Conservation (phyloP, 2,797 vertebrate genomes). For the Peromyscus attwateri region DNA sequence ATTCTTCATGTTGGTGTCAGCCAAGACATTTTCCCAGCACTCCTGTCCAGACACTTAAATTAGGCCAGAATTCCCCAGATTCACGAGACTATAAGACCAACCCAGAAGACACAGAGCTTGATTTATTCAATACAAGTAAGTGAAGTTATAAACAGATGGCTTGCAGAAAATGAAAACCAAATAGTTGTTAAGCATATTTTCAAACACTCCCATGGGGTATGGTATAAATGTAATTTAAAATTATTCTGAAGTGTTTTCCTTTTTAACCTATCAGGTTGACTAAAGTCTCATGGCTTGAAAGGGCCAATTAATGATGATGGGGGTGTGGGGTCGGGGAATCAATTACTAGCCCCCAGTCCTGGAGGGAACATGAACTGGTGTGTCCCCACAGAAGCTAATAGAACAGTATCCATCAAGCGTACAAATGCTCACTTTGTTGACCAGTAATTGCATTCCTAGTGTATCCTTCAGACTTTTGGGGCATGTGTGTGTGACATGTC, state of each 20-base stretch:
- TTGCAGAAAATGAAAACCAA: constrained; percentile 32
- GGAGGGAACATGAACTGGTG: background rate
- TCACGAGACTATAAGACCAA: background rate
- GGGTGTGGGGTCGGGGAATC: background rate
- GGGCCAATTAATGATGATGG: background rate
- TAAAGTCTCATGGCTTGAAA: background rate
- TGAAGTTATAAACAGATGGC: constrained; percentile 33
- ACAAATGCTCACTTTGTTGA: constrained; percentile 40
- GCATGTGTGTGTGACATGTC: background rate
- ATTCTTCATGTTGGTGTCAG: background rate
- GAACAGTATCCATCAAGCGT: background rate
- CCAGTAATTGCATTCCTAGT: background rate
- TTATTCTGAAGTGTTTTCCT: background rate
- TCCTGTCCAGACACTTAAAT: background rate
- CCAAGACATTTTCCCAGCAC: background rate
- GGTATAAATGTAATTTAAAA: constrained; percentile 31
- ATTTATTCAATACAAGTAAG: background rate
- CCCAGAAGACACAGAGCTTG: background rate
- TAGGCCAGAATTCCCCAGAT: constrained; percentile 26
- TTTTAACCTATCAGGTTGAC: constrained; percentile 16
- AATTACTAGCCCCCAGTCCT: background rate
- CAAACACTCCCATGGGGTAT: constrained; percentile 11
- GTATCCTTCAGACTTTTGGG: background rate
- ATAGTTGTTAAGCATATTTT: constrained; percentile 19
- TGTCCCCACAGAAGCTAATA: background rate